Evolutionary conservation across 1,140 invertebrate genomes (phyloP).

Genomic region (Helicoverpa zea): DNA sequence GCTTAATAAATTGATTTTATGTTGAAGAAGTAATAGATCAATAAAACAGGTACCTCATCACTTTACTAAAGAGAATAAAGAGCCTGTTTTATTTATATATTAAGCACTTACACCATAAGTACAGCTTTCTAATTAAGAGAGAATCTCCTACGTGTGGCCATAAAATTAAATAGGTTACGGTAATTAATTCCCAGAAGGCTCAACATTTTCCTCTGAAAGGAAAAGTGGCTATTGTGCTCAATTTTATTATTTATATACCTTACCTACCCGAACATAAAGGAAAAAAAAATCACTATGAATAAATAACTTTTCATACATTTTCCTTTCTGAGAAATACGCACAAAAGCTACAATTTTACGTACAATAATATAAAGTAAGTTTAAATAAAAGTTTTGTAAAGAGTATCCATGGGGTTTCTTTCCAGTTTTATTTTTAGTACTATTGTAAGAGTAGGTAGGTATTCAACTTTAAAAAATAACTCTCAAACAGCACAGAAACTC

Average conservation of each 20-base stretch:
- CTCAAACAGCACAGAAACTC: too few relatives aligned
- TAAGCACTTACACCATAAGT: not conserved
- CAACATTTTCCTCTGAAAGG: slow-evolving; percentile 15
- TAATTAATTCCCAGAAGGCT: slow-evolving; percentile 39
- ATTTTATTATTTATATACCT: not conserved
- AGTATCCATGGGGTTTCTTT: too few relatives aligned
- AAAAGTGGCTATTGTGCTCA: slow-evolving; percentile 15
- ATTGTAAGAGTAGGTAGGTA: too few relatives aligned
- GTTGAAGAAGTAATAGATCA: too few relatives aligned
- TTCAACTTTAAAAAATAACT: too few relatives aligned
- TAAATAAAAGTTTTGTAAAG: too few relatives aligned
- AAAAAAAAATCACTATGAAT: not conserved
- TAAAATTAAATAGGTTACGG: slow-evolving; percentile 34
- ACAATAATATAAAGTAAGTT: too few relatives aligned
- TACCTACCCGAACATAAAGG: not conserved
- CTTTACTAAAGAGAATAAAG: too few relatives aligned
- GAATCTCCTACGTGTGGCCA: slow-evolving; percentile 12
- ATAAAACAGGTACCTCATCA: too few relatives aligned
- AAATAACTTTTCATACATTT: not conserved
- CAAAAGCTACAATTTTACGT: not conserved
- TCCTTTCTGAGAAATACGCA: not conserved
- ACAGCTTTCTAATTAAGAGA: slow-evolving; percentile 28
- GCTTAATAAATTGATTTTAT: too few relatives aligned
- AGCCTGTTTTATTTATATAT: too few relatives aligned
- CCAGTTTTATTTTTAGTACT: too few relatives aligned